Percentiles rank a stretch among this genome's conserved stretches.
Evolutionary conservation across 1,140 invertebrate species (phyloP).

Genomic region (Armadillidium nasatum): DNA sequence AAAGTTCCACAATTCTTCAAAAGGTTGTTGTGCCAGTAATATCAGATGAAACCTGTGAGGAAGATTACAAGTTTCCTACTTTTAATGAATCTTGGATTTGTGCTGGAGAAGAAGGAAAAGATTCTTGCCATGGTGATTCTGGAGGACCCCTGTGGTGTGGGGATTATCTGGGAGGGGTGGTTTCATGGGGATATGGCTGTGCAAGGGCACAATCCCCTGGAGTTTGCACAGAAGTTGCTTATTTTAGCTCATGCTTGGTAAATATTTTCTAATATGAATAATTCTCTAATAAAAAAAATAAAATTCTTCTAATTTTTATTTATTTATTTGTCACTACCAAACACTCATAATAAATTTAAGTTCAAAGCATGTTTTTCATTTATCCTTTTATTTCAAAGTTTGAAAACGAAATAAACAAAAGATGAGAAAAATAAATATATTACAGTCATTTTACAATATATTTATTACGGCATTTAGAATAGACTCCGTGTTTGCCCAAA

Average conservation of each 20-base stretch:
- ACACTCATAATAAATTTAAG: too few species aligned
- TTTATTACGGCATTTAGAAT: too few species aligned
- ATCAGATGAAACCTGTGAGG: slow-evolving; percentile 21
- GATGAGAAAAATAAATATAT: too few species aligned
- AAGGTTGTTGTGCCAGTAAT: slow-evolving; percentile 27
- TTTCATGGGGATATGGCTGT: slow-evolving; percentile 33
- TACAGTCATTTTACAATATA: too few species aligned
- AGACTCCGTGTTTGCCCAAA: too few species aligned
- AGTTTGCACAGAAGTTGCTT: slow-evolving; percentile 63
- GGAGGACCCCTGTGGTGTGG: slow-evolving; percentile 45
- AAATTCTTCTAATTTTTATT: too few species aligned
- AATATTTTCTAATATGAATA: not conserved
- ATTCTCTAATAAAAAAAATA: not conserved
- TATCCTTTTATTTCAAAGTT: too few species aligned
- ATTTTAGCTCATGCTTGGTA: slow-evolving; percentile 41
- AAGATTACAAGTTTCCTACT: slow-evolving; percentile 1
- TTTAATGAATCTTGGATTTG: slow-evolving; percentile 50
- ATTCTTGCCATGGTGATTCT: slow-evolving; percentile 50
- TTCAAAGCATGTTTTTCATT: too few species aligned
- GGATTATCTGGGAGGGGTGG: slow-evolving; percentile 23
- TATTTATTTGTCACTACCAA: too few species aligned
- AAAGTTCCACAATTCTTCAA: slow-evolving; percentile 7
- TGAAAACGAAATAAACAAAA: too few species aligned
- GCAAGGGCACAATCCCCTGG: slow-evolving; percentile 56
- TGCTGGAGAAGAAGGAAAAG: slow-evolving; percentile 49